Evolutionary conservation across 1,140 invertebrate species (phyloP).

Genomic region (Drosophila kurseongensis): DNA sequence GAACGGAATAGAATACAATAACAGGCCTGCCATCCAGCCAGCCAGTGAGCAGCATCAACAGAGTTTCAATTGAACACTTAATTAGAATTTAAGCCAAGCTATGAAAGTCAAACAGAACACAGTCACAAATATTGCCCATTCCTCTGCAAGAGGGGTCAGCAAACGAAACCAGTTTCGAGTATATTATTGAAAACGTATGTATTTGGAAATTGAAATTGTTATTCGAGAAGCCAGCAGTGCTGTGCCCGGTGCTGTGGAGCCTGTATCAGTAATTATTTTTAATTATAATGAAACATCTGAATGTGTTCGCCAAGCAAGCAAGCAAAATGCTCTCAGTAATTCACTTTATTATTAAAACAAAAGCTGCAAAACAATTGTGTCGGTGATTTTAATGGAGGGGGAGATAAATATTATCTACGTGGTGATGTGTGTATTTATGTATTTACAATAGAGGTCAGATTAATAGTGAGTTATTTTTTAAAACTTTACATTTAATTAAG

Average conservation of each 20-base stretch:
- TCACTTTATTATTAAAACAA: slow-evolving; percentile 59
- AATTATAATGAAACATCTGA: slow-evolving; percentile 66
- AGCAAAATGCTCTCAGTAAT: slow-evolving; percentile 60
- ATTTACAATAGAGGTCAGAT: neutral
- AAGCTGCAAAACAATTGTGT: slow-evolving; percentile 35
- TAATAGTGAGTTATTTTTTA: neutral
- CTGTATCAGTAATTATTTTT: slow-evolving; percentile 67
- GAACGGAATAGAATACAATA: slow-evolving; percentile 21
- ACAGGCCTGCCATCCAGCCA: slow-evolving; percentile 49
- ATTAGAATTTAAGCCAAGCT: slow-evolving; percentile 56
- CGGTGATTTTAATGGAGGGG: slow-evolving; percentile 11
- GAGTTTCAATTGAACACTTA: slow-evolving; percentile 53
- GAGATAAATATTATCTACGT: slow-evolving; percentile 28
- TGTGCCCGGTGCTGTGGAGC: slow-evolving; percentile 15
- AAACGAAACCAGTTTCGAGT: slow-evolving; percentile 44
- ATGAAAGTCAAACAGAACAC: slow-evolving; percentile 28
- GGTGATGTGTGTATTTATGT: slow-evolving; percentile 12
- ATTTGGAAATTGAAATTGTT: slow-evolving; percentile 65
- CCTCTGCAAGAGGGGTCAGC: slow-evolving; percentile 26
- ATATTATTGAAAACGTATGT: slow-evolving; percentile 48
- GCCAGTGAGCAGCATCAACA: slow-evolving; percentile 28
- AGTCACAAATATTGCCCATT: slow-evolving; percentile 39
- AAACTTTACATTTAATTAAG: no score
- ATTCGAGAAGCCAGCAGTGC: slow-evolving; percentile 31
- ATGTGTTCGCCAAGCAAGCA: slow-evolving; percentile 54